Evolutionary conservation across 2,797 vertebrate species (phyloP).

Genomic region (Vireo griseus): DNA sequence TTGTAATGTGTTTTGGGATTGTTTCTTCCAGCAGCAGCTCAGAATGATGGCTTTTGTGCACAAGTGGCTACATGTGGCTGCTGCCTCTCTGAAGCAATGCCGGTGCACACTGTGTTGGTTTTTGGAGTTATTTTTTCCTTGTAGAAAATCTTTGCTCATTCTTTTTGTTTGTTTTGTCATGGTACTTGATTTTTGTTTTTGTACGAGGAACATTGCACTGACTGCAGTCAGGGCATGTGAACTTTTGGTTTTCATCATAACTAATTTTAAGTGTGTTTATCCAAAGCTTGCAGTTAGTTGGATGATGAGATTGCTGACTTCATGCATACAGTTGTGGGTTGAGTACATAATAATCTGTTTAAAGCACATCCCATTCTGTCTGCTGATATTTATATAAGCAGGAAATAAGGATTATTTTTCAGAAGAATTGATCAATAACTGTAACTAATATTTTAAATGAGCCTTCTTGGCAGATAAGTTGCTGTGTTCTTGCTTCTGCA

Average conservation of each 20-base stretch:
- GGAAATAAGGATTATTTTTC: not conserved
- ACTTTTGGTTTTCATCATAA: not conserved
- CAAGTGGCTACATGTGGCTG: slow-evolving; percentile 19
- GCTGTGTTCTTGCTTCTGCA: not conserved
- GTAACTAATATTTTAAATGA: not conserved
- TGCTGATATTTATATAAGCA: not conserved
- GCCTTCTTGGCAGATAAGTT: not conserved
- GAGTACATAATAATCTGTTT: not conserved
- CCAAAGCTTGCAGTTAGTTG: not conserved
- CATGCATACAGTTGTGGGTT: not conserved
- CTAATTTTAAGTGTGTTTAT: not conserved
- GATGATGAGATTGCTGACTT: not conserved
- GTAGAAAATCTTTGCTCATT: not conserved
- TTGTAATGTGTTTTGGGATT: not conserved
- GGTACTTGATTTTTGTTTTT: not conserved
- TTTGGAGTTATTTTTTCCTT: not conserved
- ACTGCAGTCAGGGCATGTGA: not conserved
- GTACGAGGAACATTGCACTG: fast-evolving
- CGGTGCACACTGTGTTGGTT: fast-evolving
- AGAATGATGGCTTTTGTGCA: not conserved
- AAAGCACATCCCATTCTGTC: not conserved
- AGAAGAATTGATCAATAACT: not conserved
- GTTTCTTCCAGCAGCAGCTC: not conserved
- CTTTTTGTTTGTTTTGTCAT: not conserved
- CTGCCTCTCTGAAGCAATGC: not conserved